Evolutionary conservation across 2,113 vertebrate genomes (phyloP).

Genomic region (Sakesphorus luctuosus): DNA sequence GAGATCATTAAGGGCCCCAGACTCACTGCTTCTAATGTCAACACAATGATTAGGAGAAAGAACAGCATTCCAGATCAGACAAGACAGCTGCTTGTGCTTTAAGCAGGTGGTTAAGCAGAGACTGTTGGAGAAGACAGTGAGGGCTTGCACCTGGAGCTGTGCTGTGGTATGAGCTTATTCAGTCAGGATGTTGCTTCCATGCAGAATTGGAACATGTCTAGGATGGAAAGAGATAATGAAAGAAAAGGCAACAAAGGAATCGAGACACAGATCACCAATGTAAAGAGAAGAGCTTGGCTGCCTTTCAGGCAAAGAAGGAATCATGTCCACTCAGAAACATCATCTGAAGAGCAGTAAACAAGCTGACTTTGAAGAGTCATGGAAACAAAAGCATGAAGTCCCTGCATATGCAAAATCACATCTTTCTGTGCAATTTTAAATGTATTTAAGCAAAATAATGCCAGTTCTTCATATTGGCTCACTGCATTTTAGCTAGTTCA

Average conservation of each 20-base stretch:
- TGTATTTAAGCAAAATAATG: neutral
- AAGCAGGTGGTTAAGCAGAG: neutral
- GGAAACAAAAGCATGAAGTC: neutral
- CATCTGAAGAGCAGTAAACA: neutral
- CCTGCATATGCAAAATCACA: neutral
- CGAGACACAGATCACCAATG: neutral
- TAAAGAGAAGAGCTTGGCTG: neutral
- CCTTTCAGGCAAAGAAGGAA: neutral
- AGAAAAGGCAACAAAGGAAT: neutral
- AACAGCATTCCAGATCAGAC: neutral
- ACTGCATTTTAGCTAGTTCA: neutral
- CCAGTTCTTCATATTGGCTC: neutral
- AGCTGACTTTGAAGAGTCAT: fast-evolving
- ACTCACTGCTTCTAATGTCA: neutral
- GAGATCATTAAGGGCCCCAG: neutral
- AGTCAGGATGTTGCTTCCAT: neutral
- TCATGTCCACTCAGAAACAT: neutral
- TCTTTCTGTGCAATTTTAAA: neutral
- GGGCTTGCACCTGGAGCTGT: neutral
- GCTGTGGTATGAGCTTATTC: neutral
- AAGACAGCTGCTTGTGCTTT: neutral
- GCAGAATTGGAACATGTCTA: neutral
- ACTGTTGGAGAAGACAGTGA: neutral
- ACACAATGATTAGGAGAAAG: neutral
- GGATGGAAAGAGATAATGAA: neutral